Percentiles rank a stretch among this genome's conserved stretches.
phyloP scores from a whole-genome alignment of 2,113 vertebrate species.

The Gobio gobio region DNA sequence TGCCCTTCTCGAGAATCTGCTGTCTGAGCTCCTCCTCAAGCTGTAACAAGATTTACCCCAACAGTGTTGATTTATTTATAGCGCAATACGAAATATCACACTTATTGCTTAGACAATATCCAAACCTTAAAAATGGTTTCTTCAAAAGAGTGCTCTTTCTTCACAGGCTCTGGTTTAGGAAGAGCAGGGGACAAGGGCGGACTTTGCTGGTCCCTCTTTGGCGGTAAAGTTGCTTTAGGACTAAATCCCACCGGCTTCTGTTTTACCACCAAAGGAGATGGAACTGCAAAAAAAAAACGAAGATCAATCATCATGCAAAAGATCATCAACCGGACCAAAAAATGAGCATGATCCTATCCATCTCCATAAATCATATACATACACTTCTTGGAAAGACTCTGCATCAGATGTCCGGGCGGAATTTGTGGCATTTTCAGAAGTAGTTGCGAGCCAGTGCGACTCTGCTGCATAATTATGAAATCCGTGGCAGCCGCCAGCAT shows the following conservation, averaged over 20 bases:
- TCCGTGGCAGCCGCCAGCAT: conserved; percentile 79
- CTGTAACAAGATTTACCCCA: conserved; percentile 60
- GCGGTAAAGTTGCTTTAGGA: not conserved
- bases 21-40: conserved; percentile 80
- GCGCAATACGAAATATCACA: not conserved
- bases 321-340: not conserved
- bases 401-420: not conserved
- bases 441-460: conserved; percentile 81
- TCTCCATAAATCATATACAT: not conserved
- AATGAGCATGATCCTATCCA: not conserved
- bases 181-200: not conserved
- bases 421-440: conserved; percentile 66
- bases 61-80: not conserved
- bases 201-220: not conserved
- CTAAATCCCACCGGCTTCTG: not conserved
- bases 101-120: not conserved
- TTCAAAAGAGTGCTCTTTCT: conserved; percentile 57
- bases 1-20: conserved; percentile 79
- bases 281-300: not conserved
- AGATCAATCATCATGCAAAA: not conserved
- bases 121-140: conserved; percentile 68
- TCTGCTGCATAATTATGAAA: conserved; percentile 77
- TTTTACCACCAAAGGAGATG: not conserved
- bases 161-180: not conserved
- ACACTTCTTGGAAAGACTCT: not conserved